Percentiles rank a stretch among this genome's conserved stretches.
phyloP scores from a whole-genome alignment of 2,797 vertebrate species.

The Myotis findleyi region DNA sequence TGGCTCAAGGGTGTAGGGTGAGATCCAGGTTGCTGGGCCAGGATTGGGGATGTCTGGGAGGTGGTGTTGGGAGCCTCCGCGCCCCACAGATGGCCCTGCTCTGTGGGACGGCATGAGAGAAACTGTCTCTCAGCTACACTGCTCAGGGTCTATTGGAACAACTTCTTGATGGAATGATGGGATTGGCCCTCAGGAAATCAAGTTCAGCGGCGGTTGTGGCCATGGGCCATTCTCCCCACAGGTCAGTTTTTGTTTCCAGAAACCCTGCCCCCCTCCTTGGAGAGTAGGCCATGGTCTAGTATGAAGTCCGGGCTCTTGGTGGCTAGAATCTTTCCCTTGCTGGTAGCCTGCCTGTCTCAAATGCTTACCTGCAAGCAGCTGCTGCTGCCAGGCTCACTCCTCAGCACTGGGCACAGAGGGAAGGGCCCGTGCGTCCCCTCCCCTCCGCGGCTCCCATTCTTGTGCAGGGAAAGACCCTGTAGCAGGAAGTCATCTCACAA shows the following conservation, averaged over 20 bases:
- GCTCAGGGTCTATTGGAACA: neutral
- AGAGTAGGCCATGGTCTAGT: neutral
- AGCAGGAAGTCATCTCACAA: neutral
- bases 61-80: neutral
- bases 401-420: neutral
- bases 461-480: neutral
- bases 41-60: too few species aligned
- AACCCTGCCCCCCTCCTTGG: neutral
- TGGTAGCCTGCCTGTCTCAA: neutral
- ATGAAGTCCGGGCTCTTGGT: neutral
- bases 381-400: neutral
- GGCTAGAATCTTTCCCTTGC: neutral
- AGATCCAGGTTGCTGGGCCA: neutral
- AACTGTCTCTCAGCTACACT: neutral
- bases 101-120: too few species aligned
- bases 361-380: neutral
- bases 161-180: neutral
- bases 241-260: neutral
- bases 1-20: neutral
- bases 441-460: accelerated
- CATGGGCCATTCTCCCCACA: neutral
- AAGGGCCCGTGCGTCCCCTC: accelerated
- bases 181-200: neutral
- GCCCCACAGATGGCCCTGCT: neutral
- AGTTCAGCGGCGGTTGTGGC: neutral